Conservation (phyloP, 2,888 invertebrate species). For the Scaptomyza caliginosa region DNA sequence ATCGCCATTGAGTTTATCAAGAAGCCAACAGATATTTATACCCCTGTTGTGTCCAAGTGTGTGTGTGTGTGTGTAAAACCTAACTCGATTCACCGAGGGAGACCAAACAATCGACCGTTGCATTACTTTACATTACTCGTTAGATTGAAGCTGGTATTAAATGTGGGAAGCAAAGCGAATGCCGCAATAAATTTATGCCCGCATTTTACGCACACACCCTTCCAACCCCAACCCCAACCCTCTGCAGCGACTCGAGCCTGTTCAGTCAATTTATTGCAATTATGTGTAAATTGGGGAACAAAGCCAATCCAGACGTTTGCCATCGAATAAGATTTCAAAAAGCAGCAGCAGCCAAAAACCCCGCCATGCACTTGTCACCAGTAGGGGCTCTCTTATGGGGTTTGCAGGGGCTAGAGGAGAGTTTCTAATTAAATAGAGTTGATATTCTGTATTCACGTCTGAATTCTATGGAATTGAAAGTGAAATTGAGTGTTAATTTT, state of each 20-base stretch:
- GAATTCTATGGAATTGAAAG: no score
- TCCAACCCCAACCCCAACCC: not conserved
- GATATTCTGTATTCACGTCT: not conserved
- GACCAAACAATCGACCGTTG: conserved; percentile 1
- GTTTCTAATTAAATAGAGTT: no score
- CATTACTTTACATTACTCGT: conserved; percentile 16
- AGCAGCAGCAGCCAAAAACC: conserved; percentile 3
- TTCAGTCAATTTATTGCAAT: conserved; percentile 75
- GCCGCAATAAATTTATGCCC: conserved; percentile 24
- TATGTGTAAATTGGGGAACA: conserved; percentile 77
- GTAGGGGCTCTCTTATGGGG: not conserved
- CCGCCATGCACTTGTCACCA: conserved; percentile 27
- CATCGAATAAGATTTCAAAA: conserved; percentile 35
- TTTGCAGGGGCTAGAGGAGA: no score
- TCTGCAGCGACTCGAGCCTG: not conserved
- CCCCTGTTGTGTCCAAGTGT: conserved; percentile 21
- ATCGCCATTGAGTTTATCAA: conserved; percentile 60
- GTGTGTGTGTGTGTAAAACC: conserved; percentile 21
- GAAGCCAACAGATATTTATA: conserved; percentile 38
- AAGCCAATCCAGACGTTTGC: conserved; percentile 59
- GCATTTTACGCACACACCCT: not conserved
- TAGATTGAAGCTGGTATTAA: conserved; percentile 1
- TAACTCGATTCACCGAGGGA: conserved; percentile 20
- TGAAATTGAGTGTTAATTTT: no score
- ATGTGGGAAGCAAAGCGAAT: not conserved